Base-by-base conservation (phyloP, 2,888 invertebrate species). In the Unio pictorum region DNA sequence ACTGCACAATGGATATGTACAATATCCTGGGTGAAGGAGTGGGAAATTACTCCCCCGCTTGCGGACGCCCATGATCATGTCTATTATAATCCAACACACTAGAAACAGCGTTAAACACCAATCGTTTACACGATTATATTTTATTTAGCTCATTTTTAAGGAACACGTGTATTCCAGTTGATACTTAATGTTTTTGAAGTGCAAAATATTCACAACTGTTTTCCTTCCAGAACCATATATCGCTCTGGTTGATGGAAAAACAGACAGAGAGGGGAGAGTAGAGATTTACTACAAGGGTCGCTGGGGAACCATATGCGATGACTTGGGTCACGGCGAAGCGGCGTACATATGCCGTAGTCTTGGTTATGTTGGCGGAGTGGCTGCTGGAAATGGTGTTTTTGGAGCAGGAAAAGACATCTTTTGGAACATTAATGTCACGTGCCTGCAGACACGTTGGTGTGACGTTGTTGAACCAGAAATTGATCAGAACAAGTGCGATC, bases 241-340 rank as follows among this genome's bases (percentile, higher is more conserved):
- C 55, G 75, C 83, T 1, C 68, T 89, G 28, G 80, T 85, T 8
- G 84, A 81, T 23, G 88, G 86, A 6, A 64, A 72, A 3, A 78
- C 73, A 23, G 80, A 76, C 15, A 81, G 81, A 28, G 85, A 82
- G 57, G 87, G 87, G 1, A 68, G 87, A 55, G 83, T 87, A 11
- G 86, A 87, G 70, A 78, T 86, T 17, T 85, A 82, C 73, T 76
- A 84, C 67, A 83, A 81, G 54, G 85, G 86, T 0, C 76, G 72
- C 54, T 87, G 87, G 87, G 86, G 87, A 2, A 79, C 86, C 1
- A 68, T 87, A 11, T 84, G 86, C 68, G 81, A 78, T 28, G 67
- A 64, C n/a, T 71, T 86, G 55, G 79, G 78, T 61, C 81, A 85
- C 70, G 62, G 72, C 1, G 85, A 86, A 55, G 87, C 87, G 5